phyloP scores from a whole-genome alignment of 2,888 invertebrate genomes.

The Folsomia manolachei region DNA sequence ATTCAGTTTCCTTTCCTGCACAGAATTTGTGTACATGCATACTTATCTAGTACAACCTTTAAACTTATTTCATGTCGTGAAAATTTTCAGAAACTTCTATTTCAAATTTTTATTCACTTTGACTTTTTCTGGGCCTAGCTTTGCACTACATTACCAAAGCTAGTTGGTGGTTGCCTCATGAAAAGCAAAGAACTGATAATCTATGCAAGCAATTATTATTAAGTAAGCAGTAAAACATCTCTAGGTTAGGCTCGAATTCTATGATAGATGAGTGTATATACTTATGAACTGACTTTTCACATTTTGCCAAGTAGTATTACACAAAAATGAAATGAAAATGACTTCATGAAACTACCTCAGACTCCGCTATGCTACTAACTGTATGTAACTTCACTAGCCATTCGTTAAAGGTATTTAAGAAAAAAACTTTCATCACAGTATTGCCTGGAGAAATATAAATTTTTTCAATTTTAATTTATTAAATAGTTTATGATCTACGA shows the following conservation, averaged over 20 bases:
- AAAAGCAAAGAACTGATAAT: conserved; percentile 23
- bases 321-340: neutral
- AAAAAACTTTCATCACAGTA: neutral
- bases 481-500: too few species aligned
- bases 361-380: too few species aligned
- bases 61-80: neutral
- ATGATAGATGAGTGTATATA: neutral
- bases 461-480: too few species aligned
- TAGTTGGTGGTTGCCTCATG: conserved; percentile 9
- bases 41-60: neutral
- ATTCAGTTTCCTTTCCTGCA: too few species aligned
- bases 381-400: too few species aligned
- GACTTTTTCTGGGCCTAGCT: conserved; percentile 7
- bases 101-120: neutral
- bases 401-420: neutral
- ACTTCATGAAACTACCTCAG: conserved; percentile 5
- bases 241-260: neutral
- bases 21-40: too few species aligned
- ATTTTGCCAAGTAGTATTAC: neutral
- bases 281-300: conserved; percentile 9
- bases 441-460: neutral
- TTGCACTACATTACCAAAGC: neutral
- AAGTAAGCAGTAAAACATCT: neutral
- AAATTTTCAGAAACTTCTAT: too few species aligned
- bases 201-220: conserved; percentile 15